Percentiles rank a stretch among this genome's conserved stretches.
Conservation (phyloP, 2,797 vertebrate genomes). For the Harpagifer antarcticus region DNA sequence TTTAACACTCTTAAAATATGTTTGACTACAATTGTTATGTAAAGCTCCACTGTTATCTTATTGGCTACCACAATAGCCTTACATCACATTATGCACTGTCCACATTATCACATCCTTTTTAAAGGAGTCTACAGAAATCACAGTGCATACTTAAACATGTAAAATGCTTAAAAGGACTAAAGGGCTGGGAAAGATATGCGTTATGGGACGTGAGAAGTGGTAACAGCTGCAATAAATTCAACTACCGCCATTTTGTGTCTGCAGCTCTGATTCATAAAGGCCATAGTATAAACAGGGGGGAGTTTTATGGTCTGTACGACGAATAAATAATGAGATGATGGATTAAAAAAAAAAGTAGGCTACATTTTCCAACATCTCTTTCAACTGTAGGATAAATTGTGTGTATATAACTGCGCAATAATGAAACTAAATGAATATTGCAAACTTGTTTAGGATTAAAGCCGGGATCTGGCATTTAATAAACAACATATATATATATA, state of each 20-base stretch:
- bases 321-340: neutral
- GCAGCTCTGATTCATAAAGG: constrained; percentile 22
- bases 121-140: neutral
- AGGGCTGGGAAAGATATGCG: neutral
- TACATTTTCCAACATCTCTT: neutral
- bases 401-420: neutral
- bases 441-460: neutral
- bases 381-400: neutral
- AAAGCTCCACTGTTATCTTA: neutral
- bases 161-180: neutral
- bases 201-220: constrained; percentile 33
- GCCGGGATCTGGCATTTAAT: neutral
- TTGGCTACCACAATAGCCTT: neutral
- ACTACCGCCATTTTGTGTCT: constrained; percentile 73
- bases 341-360: neutral
- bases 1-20: neutral
- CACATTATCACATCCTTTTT: neutral
- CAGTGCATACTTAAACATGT: neutral
- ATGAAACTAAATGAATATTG: neutral
- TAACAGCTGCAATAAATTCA: constrained; percentile 44
- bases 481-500: neutral
- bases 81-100: neutral
- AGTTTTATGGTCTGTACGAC: neutral
- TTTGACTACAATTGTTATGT: neutral
- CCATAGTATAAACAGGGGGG: constrained; percentile 19